Percentiles rank a stretch among this genome's conserved stretches.
Evolutionary conservation across 2,113 vertebrate species (phyloP).

Genomic region (Cettia cetti): DNA sequence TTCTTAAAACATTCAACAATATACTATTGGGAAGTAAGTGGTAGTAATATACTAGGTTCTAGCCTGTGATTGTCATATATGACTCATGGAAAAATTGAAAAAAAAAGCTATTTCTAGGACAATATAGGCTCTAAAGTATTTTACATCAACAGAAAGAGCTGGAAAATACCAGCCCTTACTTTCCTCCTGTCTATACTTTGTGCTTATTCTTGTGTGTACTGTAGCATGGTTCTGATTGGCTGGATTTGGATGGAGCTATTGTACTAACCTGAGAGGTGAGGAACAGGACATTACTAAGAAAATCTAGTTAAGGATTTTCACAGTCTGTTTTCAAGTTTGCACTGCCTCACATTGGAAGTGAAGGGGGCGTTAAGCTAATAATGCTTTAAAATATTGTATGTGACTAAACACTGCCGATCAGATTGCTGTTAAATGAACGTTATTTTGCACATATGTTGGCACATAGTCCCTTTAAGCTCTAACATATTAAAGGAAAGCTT

Average conservation of each 20-base stretch:
- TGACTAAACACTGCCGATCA: not conserved
- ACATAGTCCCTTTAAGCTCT: not conserved
- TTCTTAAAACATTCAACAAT: not conserved
- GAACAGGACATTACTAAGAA: not conserved
- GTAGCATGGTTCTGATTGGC: slow-evolving; percentile 6
- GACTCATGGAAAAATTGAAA: not conserved
- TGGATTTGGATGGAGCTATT: not conserved
- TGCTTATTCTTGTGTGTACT: not conserved
- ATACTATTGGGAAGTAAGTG: not conserved
- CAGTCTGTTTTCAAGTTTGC: not conserved
- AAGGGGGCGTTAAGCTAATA: not conserved
- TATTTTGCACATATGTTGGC: not conserved
- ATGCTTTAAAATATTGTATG: not conserved
- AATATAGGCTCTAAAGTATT: not conserved
- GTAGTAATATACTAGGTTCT: not conserved
- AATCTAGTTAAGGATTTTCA: not conserved
- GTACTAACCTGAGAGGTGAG: not conserved
- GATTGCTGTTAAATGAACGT: not conserved
- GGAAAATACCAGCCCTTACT: not conserved
- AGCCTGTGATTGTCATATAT: not conserved
- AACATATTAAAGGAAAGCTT: not conserved
- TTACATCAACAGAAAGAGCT: not conserved
- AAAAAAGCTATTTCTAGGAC: not conserved
- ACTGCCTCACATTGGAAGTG: not conserved
- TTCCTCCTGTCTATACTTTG: not conserved